phyloP scores from a whole-genome alignment of 2,797 vertebrate genomes.

The Eidolon dupreanum region DNA sequence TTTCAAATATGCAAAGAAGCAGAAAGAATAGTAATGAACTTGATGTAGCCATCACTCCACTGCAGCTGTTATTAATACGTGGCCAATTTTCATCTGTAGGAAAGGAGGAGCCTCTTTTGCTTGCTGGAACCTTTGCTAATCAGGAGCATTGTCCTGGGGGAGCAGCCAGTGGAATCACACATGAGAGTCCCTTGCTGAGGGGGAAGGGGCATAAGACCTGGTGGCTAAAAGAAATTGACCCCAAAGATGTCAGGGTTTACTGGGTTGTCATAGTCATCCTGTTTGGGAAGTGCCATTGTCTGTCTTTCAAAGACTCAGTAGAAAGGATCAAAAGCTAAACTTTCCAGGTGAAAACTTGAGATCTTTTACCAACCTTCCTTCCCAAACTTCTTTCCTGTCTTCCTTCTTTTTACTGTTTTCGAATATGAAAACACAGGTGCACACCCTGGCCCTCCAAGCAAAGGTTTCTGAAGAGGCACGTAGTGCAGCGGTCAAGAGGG shows the following conservation, averaged over 20 bases:
- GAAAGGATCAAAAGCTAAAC: not conserved
- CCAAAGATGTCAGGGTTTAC: not conserved
- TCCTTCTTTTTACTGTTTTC: not conserved
- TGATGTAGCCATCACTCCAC: no score
- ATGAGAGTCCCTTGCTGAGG: fast-evolving
- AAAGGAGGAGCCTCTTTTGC: not conserved
- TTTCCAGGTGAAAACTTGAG: not conserved
- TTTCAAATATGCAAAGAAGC: not conserved
- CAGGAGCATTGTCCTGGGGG: not conserved
- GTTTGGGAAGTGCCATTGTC: not conserved
- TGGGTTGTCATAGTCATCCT: fast-evolving
- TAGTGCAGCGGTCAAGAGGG: not conserved
- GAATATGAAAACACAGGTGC: not conserved
- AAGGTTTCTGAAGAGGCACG: not conserved
- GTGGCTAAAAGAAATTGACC: not conserved
- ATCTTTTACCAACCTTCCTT: not conserved
- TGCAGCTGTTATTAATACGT: no score
- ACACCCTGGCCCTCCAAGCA: not conserved
- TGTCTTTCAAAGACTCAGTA: not conserved
- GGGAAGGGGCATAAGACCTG: fast-evolving
- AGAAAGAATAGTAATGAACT: not conserved
- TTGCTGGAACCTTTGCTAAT: not conserved
- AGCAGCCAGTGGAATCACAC: not conserved
- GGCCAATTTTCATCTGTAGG: not conserved
- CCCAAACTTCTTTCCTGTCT: not conserved